These are phyloP conservation scores for Apodemus sylvaticus DNA, from an alignment of 2,113 vertebrate species.

Conservation along the genomic window DNA sequence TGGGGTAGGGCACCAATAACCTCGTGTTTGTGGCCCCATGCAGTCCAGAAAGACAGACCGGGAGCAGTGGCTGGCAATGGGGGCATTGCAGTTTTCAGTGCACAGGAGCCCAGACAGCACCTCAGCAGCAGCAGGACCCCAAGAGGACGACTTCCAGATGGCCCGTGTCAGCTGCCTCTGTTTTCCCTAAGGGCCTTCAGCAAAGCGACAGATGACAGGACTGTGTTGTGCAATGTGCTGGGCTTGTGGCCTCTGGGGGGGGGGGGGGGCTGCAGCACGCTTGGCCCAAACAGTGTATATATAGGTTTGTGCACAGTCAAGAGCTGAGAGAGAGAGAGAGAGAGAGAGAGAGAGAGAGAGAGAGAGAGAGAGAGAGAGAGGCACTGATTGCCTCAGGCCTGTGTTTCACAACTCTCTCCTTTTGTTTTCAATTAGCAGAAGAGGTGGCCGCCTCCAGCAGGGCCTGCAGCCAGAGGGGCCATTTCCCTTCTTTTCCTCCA, in stretches of 20 bases:
- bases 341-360: background rate
- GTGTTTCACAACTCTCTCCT: slow-evolving; percentile 71
- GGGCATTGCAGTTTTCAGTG: accelerated
- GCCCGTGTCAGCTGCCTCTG: slow-evolving; percentile 72
- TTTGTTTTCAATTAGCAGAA: slow-evolving; percentile 61
- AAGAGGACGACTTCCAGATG: background rate
- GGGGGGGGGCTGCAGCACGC: background rate
- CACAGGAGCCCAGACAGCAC: background rate
- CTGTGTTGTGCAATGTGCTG: slow-evolving; percentile 75
- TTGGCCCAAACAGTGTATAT: slow-evolving; percentile 44
- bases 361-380: slow-evolving; percentile 30
- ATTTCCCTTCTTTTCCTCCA: slow-evolving; percentile 7
- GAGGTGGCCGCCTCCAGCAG: background rate
- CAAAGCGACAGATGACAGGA: slow-evolving; percentile 68
- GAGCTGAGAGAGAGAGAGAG: background rate
- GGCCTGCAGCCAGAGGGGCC: background rate
- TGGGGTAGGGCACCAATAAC: accelerated
- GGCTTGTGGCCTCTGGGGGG: slow-evolving; percentile 45
- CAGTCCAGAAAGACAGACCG: background rate
- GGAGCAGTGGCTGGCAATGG: background rate
- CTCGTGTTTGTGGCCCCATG: accelerated
- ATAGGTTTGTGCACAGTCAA: slow-evolving; percentile 79
- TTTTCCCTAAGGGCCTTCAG: slow-evolving; percentile 72
- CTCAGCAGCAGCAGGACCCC: accelerated
- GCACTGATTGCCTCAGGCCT: background rate